A percentile compares a stretch with the other conserved stretches of the same genome.
Evolutionary conservation across 1,140 invertebrate species (phyloP).

Genomic region (Scaptomyza pallida): DNA sequence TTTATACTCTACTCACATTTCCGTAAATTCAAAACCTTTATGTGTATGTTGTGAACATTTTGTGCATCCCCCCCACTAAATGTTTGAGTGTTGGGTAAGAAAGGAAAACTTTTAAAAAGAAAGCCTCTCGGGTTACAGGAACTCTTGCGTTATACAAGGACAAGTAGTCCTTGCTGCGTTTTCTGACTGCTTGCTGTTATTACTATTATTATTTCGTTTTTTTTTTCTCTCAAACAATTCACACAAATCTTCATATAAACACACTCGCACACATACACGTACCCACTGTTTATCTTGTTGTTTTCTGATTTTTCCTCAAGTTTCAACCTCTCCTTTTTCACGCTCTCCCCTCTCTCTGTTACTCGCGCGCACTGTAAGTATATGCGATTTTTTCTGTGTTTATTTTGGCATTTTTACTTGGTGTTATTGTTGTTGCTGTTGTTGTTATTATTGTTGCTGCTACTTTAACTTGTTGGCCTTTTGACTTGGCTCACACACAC

Average conservation of each 20-base stretch:
- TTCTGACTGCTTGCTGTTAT: constrained; percentile 38
- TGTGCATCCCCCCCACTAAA: not conserved
- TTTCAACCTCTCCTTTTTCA: constrained; percentile 17
- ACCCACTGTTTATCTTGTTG: constrained; percentile 49
- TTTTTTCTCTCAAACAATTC: constrained; percentile 37
- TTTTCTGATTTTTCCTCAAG: constrained; percentile 42
- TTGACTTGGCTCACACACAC: constrained; percentile 28
- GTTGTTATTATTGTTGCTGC: constrained; percentile 38
- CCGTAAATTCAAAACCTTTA: not conserved
- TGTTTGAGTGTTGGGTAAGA: not conserved
- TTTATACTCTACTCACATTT: not conserved
- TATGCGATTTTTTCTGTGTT: constrained; percentile 30
- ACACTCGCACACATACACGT: constrained; percentile 17
- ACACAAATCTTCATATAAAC: constrained; percentile 50
- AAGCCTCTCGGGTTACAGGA: constrained; percentile 4
- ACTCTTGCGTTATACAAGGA: constrained; percentile 30
- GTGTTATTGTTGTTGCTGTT: constrained; percentile 43
- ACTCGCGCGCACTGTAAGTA: constrained; percentile 15
- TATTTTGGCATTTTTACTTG: constrained; percentile 35
- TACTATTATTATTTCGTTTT: constrained; percentile 29
- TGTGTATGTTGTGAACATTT: not conserved
- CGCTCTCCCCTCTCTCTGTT: too few relatives aligned
- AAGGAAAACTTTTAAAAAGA: not conserved
- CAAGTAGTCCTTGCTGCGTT: constrained; percentile 60
- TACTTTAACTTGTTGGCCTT: constrained; percentile 37